Base-by-base conservation (phyloP, 2,113 vertebrate genomes). In the Rattus norvegicus region DNA sequence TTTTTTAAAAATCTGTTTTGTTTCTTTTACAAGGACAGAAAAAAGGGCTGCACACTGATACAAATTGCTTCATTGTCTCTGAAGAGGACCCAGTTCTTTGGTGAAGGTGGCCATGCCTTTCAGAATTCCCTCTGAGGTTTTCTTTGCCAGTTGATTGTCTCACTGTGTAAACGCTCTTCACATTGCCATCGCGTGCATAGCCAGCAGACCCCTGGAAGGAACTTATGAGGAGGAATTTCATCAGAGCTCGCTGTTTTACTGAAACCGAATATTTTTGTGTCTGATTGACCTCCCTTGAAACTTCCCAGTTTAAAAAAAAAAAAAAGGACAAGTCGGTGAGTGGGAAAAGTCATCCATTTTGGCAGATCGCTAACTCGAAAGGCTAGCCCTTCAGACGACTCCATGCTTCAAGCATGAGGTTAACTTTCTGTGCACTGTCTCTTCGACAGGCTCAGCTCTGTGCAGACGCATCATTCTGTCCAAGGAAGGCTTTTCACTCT, bases 191-290 rank as follows among this genome's bases (percentile, higher is more conserved):
- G 26, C 83, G 8, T 8, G 43, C 65, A 54, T 11, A 47, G 56
- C 30, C 54, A 88, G 76, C 36, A 20, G 67, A 84, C 59, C 39
- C 87, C 93, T 72, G 63, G 26, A 28, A 9, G 16, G 79, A 52
- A 26, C 47, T 59, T 72, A 80, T 30, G 61, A 94, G 91, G 72
- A 89, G 26, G 73, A 56, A 49, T 85, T 72, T 88, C 26, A 2
- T 47, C 65, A 73, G 89, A 89, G 76, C 79, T 79, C 73, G 73
- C n/a, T 47, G 39, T 79, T 91, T 86, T 52, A 79, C 92, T 84
- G 80, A 73, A 87, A 80, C 67, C 13, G 84, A 28, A 88, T 92
- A 88, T 90, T 97, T 96, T 93, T 92, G 94, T 72, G 52, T 63
- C 89, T 89, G 72, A 91, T 59, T 90, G 83, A 75, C 81, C 90